phyloP scores from a whole-genome alignment of 2,113 vertebrate genomes.

The Mormoops blainvillei region DNA sequence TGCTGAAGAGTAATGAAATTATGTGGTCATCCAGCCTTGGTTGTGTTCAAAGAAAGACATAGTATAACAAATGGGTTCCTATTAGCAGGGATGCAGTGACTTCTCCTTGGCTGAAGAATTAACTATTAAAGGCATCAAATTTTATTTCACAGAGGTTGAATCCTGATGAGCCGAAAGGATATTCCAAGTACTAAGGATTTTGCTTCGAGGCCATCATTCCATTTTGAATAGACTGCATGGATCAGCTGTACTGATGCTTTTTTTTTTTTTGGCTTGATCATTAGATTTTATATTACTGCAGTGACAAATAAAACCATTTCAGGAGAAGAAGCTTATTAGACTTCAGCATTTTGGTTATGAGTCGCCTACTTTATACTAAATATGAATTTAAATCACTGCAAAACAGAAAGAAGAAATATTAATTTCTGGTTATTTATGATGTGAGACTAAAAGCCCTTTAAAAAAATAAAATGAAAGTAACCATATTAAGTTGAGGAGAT shows the following conservation, averaged over 20 bases:
- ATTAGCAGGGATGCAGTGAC: background rate
- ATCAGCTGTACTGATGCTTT: conserved; percentile 1
- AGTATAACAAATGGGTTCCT: background rate
- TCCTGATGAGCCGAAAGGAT: background rate
- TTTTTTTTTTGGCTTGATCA: conserved; percentile 5
- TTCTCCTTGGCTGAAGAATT: conserved; percentile 38
- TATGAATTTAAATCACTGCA: conserved; percentile 27
- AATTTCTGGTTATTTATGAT: background rate
- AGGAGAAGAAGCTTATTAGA: conserved; percentile 16
- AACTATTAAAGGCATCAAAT: background rate
- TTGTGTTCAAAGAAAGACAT: background rate
- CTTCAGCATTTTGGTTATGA: conserved; percentile 34
- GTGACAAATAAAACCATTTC: conserved; percentile 39
- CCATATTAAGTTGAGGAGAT: background rate
- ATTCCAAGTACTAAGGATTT: conserved; percentile 3
- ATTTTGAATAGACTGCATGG: background rate
- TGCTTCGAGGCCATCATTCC: background rate
- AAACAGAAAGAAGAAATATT: conserved; percentile 11
- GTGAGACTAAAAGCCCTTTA: background rate
- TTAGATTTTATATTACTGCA: conserved; percentile 49
- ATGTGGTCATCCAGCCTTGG: background rate
- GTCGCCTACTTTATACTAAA: conserved; percentile 9
- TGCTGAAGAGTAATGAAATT: conserved; percentile 24
- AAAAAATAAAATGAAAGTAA: background rate
- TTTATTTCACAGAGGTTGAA: conserved; percentile 47